phyloP scores from a whole-genome alignment of 2,888 invertebrate genomes.

The Drosophila maculinotata region DNA sequence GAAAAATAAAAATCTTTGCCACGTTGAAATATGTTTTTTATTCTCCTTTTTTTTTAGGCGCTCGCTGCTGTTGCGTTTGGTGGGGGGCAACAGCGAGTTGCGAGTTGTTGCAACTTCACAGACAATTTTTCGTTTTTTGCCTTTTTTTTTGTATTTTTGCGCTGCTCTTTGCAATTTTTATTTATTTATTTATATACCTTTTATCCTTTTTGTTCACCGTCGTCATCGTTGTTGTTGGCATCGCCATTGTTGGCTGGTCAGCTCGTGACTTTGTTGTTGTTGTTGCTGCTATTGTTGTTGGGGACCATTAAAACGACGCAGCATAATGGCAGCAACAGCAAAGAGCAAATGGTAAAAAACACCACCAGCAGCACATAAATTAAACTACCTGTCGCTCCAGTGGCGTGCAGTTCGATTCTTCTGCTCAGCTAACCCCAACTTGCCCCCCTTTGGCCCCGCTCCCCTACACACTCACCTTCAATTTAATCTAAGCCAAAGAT shows the following conservation, averaged over 20 bases:
- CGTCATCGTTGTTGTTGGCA: constrained; percentile 31
- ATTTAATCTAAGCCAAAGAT: constrained; percentile 40
- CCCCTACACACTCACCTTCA: neutral
- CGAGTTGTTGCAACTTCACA: constrained; percentile 59
- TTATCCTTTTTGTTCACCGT: constrained; percentile 68
- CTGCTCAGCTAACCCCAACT: neutral
- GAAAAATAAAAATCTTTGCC: constrained; percentile 4
- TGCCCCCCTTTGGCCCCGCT: too few species aligned
- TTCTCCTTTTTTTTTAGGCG: constrained; percentile 25
- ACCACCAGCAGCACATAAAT: constrained; percentile 74
- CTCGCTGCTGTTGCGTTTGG: constrained; percentile 4
- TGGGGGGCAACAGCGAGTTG: constrained; percentile 25
- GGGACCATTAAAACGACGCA: constrained; percentile 79
- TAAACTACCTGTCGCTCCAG: constrained; percentile 82
- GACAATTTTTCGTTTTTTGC: too few species aligned
- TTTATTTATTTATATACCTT: constrained; percentile 78
- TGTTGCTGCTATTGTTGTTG: constrained; percentile 35
- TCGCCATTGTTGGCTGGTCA: constrained; percentile 57
- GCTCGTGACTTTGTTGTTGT: constrained; percentile 58
- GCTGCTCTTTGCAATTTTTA: constrained; percentile 65
- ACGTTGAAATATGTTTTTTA: constrained; percentile 15
- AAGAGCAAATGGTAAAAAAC: constrained; percentile 42
- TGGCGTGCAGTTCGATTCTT: constrained; percentile 36
- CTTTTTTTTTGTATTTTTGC: too few species aligned
- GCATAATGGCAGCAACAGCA: constrained; percentile 77